Conservation (phyloP, 2,113 vertebrate genomes). For the Isurus oxyrinchus region DNA sequence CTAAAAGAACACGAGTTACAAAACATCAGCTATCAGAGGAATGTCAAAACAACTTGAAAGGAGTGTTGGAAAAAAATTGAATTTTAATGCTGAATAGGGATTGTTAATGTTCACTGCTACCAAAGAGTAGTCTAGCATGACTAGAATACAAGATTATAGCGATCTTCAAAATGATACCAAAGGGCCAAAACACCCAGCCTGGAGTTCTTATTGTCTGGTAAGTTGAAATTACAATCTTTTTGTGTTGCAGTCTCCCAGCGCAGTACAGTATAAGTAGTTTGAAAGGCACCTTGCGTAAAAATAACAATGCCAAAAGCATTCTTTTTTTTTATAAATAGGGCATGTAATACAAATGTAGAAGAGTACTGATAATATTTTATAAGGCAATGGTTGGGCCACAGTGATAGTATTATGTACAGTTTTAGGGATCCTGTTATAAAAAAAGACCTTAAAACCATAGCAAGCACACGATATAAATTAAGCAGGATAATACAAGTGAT, state of each 20-base stretch:
- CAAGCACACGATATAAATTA: background rate
- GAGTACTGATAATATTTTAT: background rate
- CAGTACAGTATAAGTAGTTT: background rate
- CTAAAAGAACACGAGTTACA: background rate
- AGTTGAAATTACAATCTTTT: background rate
- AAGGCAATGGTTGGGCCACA: background rate
- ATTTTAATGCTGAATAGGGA: background rate
- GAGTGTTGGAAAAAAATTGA: background rate
- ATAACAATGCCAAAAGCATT: background rate
- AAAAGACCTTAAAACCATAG: background rate
- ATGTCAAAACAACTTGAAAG: background rate
- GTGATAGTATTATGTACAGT: background rate
- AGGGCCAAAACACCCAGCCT: background rate
- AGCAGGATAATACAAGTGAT: background rate
- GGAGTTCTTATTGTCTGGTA: background rate
- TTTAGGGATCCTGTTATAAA: background rate
- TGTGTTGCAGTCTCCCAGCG: background rate
- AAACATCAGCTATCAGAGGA: no score
- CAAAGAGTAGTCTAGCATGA: background rate
- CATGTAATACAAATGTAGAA: background rate
- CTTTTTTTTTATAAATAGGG: background rate
- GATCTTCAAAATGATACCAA: background rate
- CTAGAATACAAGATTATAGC: background rate
- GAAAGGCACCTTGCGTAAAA: background rate
- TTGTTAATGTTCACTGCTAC: background rate